Evolutionary conservation across 64 coral and sea anemone species (phyloP), one percentile per base, ranked within the genome.

Genomic region (Stylophora pistillata): DNA sequence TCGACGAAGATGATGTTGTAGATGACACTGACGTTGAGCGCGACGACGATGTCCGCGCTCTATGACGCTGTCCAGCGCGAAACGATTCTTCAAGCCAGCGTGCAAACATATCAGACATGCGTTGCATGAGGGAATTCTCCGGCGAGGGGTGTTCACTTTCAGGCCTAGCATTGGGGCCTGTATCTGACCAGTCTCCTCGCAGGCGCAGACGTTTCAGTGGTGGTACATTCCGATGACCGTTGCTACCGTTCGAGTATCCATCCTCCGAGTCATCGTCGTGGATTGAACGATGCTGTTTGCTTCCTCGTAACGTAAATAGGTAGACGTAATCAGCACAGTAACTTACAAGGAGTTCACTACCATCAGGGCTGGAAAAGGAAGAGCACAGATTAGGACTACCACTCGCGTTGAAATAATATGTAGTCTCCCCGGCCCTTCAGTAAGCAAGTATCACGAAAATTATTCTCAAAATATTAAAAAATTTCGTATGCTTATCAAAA

Each of bases 61-160:
- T 86, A 17, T 91, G 86, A 12, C 91, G 69, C 56, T 95, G 93
- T 33, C 88, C 88, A 74, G 90, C 95, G 26, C 93, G 87, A 61
- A 95, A 95, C 18, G 97, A 99, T 86, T 99, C 93, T 55, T 99
- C 90, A 18, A 99, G 74, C 97, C 97, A 99, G 77, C 97, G 90
- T 20, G 93, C 87, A 73, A 99, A 95, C 86, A 95, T 86, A 74
- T 95, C 97, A 20, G 93, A 95, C 93, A 99, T 95, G 60, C 93
- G 90, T 60, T 99, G 97, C 89, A 95, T 93, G 10, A 95, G 78
- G 9, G 81, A 92, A 58, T 77, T 92, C 65, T 98, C 96, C 12
- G 75, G 88, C 54, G 89, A 93, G 28, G 97, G 58, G 28, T 91
- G 87, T 41, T 99, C 97, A 47, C 93, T 92, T 52, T 99, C 97